These are phyloP conservation scores for Sesia apiformis DNA, from an alignment of 2,888 invertebrate genomes.

Conservation along the genomic window DNA sequence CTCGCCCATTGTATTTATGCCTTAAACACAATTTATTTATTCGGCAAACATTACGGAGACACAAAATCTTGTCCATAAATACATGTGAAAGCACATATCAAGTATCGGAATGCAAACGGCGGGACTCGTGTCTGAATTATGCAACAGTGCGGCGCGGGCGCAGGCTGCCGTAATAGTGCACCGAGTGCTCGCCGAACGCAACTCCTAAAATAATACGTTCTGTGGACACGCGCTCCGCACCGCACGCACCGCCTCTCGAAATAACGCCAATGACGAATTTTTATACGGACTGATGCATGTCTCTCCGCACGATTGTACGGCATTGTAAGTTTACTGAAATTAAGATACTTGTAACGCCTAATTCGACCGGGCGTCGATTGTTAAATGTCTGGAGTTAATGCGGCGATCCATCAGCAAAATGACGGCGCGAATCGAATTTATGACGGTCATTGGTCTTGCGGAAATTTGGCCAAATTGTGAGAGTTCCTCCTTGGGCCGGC, in stretches of 20 bases:
- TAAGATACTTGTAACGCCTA: background rate
- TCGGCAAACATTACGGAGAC: slow-evolving; percentile 72
- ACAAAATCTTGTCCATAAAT: slow-evolving; percentile 75
- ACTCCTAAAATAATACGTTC: slow-evolving; percentile 59
- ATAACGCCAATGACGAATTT: slow-evolving; percentile 32
- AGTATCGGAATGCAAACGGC: slow-evolving; percentile 74
- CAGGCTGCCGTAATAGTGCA: slow-evolving; percentile 60
- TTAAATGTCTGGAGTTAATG: slow-evolving; percentile 15
- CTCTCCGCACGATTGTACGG: slow-evolving; percentile 1
- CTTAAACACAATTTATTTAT: slow-evolving; percentile 71
- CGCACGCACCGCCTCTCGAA: slow-evolving; percentile 15
- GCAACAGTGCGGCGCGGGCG: slow-evolving; percentile 51
- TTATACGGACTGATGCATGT: slow-evolving; percentile 3
- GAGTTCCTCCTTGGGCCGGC: slow-evolving; percentile 16
- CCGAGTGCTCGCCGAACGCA: slow-evolving; percentile 40
- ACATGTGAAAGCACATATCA: slow-evolving; percentile 74
- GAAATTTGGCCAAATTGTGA: slow-evolving; percentile 40
- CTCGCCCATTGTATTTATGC: slow-evolving; percentile 71
- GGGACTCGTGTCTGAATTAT: slow-evolving; percentile 70
- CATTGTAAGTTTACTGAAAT: background rate
- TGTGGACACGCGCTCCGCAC: slow-evolving; percentile 16
- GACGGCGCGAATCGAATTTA: slow-evolving; percentile 47
- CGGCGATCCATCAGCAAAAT: slow-evolving; percentile 45
- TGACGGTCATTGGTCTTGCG: slow-evolving; percentile 37
- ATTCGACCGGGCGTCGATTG: background rate